These are phyloP conservation scores for Bubo blakistoni DNA, from an alignment of 2,113 vertebrate genomes.

Conservation along the genomic window DNA sequence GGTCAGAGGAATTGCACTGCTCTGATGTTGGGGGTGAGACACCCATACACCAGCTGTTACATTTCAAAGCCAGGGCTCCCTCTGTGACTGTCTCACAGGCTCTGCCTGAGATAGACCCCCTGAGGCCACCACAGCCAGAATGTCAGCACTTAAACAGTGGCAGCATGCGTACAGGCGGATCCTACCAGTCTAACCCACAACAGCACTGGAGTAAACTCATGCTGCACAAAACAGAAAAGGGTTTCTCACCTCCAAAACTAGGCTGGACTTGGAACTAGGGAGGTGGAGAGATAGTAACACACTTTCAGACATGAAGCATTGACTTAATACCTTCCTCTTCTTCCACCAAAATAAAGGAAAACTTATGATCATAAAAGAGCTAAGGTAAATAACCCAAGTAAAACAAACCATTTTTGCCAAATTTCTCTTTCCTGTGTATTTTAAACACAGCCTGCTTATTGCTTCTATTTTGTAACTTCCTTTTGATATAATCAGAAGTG, in stretches of 20 bases:
- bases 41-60: not conserved
- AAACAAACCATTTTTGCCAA: not conserved
- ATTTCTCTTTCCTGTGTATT: not conserved
- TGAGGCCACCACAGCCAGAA: not conserved
- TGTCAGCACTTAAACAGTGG: not conserved
- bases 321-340: not conserved
- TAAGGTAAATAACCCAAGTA: not conserved
- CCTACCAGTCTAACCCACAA: not conserved
- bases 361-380: not conserved
- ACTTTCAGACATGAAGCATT: not conserved
- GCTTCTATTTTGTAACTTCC: not conserved
- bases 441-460: not conserved
- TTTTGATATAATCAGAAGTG: not conserved
- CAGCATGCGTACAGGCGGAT: not conserved
- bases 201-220: not conserved
- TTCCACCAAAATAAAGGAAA: not conserved
- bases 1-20: slow-evolving; percentile 33
- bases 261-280: not conserved
- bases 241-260: not conserved
- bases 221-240: not conserved
- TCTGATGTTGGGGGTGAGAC: not conserved
- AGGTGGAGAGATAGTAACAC: not conserved
- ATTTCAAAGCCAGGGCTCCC: slow-evolving; percentile 33
- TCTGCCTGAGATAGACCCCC: not conserved
- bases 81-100: not conserved